Conservation (phyloP, 92 coral and sea anemone species). For the Diadumene lineata region DNA sequence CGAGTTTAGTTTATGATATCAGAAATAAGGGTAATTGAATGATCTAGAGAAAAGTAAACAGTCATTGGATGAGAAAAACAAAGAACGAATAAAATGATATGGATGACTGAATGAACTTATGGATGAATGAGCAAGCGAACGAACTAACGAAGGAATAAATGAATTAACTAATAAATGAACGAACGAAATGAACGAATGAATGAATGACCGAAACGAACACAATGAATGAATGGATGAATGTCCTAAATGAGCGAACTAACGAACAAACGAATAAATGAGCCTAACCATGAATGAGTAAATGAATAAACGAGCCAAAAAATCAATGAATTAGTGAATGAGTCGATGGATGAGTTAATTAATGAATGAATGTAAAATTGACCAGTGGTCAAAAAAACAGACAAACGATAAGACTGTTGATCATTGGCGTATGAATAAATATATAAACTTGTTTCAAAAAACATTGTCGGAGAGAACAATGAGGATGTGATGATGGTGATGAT, state of each 20-base stretch:
- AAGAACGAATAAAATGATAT: no score
- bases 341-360: not conserved
- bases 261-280: not conserved
- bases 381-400: no score
- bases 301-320: not conserved
- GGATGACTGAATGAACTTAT: no score
- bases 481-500: no score
- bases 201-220: not conserved
- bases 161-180: not conserved
- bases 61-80: not conserved
- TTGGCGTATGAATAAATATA: no score
- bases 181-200: not conserved
- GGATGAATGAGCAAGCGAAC: no score
- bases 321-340: not conserved
- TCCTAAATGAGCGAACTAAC: not conserved
- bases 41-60: not conserved
- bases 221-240: not conserved
- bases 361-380: not conserved
- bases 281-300: not conserved
- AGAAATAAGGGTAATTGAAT: not conserved
- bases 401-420: no score
- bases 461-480: no score
- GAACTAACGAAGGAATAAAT: not conserved
- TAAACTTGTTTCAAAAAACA: no score
- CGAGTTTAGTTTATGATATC: not conserved